Base-by-base conservation (phyloP, 2,888 invertebrate species). In the Chorisops tibialis region DNA sequence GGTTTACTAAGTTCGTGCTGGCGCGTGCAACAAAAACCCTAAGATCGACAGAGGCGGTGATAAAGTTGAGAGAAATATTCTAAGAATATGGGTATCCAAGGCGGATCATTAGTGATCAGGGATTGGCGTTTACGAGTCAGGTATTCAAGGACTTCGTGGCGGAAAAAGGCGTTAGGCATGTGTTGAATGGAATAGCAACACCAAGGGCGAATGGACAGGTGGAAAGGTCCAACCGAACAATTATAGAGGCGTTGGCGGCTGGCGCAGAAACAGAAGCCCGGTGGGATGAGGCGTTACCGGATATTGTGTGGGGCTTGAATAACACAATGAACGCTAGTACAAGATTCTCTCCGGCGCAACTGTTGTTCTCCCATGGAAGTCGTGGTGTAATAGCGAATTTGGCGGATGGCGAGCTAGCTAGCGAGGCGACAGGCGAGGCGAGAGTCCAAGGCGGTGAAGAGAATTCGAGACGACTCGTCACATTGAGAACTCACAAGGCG, bases 61-160 rank as follows among this genome's bases (percentile, higher is more conserved):
- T n/a, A n/a, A n/a, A n/a, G n/a, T n/a, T n/a, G 19, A 43, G 30
- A 12, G 30, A 62, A 6, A 45, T 64, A n/a, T 45, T 37, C 16
- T 19, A 21, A 21, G 54, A 54, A n/a, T 59, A 62, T 30, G 59
- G 62, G 7, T 35, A 51, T 24, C 63, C 58, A 0, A 24, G 38
- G 16, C 52, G 39, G 2, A 48, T 56, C 2, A 49, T 62, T 37
- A 45, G 38, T 54, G 22, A 54, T 48, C 4, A 54, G 45, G 54
- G 51, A 4, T 51, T 39, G 12, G 45, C 41, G 11, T 61, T 61
- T 14, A 50, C 64, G 18, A 50, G 58, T 18, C 41, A 3, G 5
- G 22, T 14, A 16, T 63, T 63, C 48, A 51, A 30, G 19, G 51
- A 41, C 9, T 41, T 16, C 39, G 50, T 24, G n/a, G 24, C 16